Conservation (phyloP, 2,888 invertebrate genomes). For the Encarsia formosa region DNA sequence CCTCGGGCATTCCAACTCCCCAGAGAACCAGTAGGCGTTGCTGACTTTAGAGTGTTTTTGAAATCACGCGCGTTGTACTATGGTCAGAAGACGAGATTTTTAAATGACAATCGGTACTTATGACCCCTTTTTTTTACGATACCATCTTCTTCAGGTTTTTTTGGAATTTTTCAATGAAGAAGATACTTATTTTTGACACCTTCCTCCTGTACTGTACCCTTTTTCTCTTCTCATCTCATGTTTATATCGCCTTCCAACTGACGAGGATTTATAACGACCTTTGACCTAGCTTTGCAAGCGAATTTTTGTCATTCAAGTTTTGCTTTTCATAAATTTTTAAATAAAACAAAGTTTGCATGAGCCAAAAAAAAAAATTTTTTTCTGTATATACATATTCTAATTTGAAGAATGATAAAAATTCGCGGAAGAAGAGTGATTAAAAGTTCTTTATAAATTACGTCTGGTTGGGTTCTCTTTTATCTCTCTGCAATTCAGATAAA, state of each 20-base stretch:
- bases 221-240: background rate
- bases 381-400: slow-evolving; percentile 9
- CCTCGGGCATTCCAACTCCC: slow-evolving; percentile 13
- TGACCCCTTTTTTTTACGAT: background rate
- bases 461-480: background rate
- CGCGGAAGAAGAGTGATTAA: too few species aligned
- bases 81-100: background rate
- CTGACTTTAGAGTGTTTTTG: too few species aligned
- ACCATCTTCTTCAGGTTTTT: background rate
- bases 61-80: background rate
- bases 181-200: slow-evolving; percentile 2
- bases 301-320: too few species aligned
- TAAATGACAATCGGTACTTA: background rate
- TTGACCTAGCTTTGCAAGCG: too few species aligned
- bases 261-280: too few species aligned
- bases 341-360: too few species aligned
- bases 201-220: background rate
- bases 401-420: slow-evolving; percentile 12
- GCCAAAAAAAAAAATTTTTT: too few species aligned
- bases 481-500: background rate
- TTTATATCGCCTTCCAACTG: too few species aligned
- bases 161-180: background rate
- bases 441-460: background rate
- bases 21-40: slow-evolving; percentile 30
- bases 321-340: too few species aligned